phyloP scores from a whole-genome alignment of 1,140 invertebrate species.

The Halesus radiatus region DNA sequence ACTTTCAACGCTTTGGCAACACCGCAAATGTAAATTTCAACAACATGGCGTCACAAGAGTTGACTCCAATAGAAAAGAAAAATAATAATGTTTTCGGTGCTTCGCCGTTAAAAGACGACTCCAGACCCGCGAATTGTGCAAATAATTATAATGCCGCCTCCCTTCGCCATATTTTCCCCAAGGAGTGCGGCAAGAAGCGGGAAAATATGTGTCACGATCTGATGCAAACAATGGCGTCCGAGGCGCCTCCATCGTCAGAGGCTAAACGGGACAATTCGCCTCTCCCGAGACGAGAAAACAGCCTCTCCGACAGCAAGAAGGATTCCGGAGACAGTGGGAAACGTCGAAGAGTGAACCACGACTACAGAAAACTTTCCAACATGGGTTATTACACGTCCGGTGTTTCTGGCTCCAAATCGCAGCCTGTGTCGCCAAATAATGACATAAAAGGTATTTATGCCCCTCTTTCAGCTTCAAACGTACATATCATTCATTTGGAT shows the following conservation, averaged over 20 bases:
- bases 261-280: slow-evolving; percentile 37
- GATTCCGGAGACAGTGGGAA: slow-evolving; percentile 57
- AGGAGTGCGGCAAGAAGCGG: slow-evolving; percentile 26
- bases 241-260: slow-evolving; percentile 30
- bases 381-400: slow-evolving; percentile 43
- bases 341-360: slow-evolving; percentile 65
- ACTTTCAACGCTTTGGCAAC: background rate
- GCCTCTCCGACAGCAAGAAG: slow-evolving; percentile 6
- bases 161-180: background rate
- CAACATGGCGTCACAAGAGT: slow-evolving; percentile 51
- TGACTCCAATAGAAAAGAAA: slow-evolving; percentile 41
- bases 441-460: slow-evolving; percentile 46
- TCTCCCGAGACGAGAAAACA: background rate
- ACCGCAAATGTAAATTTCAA: slow-evolving; percentile 28
- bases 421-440: slow-evolving; percentile 37
- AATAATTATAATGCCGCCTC: slow-evolving; percentile 33
- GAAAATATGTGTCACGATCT: slow-evolving; percentile 15
- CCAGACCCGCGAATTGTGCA: slow-evolving; percentile 31
- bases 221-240: slow-evolving; percentile 63
- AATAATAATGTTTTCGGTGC: slow-evolving; percentile 46
- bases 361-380: slow-evolving; percentile 65
- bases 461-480: background rate
- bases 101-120: slow-evolving; percentile 19
- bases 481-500: background rate
- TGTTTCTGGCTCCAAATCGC: slow-evolving; percentile 15